Evolutionary conservation across 2,113 vertebrate genomes (phyloP), one percentile per base, ranked within the genome.

Genomic region (Myotis yumanensis): DNA sequence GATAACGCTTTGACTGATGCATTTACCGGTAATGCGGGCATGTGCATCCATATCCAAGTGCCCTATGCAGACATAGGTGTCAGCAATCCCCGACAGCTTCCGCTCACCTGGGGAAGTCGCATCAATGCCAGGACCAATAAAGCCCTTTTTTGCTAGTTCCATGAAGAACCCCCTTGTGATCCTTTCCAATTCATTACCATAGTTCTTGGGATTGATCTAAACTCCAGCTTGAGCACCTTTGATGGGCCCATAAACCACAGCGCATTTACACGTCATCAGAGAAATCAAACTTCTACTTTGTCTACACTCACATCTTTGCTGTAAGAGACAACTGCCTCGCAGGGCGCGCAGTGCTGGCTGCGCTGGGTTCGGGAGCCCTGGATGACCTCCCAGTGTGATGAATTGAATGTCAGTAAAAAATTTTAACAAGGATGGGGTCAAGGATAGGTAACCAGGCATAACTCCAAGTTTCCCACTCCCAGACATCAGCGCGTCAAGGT

Each of bases 1-100:
- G 97, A 99, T 99, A 5, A 98, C 98, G 22, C 99, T 99, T 95
- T 99, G 99, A 97, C 98, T 99, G 98, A 99, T 99, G 85, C 99
- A 99, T 89, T 99, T 99, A 37, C 99, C 99, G 3, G 99, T 99
- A 95, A 99, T 99, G 87, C 99, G 99, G 0, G 99, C 99, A 7
- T 99, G 99, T 23, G 99, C 99, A 7, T 99, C 99, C 96, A 99
- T 99, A 94, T 99, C 99, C 69, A 98, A 96, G 98, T 98, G 99
- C 90, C 98, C 99, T 97, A 98, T 98, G 98, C 98, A 99, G 88
- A 99, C 99, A 43, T 99, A 99, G 14, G 99, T 99, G 98, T 99
- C 99, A 0, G 99, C 99, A 64, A 99, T 99, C 99, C 99, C 99
- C 94, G 99, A 99, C 99, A 99, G 99, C 97, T 99, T 99, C 95